These are phyloP conservation scores for Meteorus colon DNA, from an alignment of 2,888 invertebrate species.

Conservation along the genomic window DNA sequence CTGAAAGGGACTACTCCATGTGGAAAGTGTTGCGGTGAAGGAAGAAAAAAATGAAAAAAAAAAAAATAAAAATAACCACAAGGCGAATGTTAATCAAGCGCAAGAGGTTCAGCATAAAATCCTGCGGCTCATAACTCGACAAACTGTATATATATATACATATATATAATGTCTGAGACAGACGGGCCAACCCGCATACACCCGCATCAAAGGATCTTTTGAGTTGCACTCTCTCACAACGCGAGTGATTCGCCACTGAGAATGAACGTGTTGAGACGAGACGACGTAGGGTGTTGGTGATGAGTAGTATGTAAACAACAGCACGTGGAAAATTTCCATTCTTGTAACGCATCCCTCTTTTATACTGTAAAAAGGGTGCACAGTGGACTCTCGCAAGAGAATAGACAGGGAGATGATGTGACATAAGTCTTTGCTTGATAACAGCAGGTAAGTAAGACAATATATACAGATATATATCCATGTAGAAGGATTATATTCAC, in stretches of 20 bases:
- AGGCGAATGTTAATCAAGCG: conserved; percentile 23
- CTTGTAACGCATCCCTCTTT: not conserved
- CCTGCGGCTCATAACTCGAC: conserved; percentile 52
- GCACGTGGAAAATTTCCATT: conserved; percentile 30
- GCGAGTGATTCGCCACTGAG: conserved; percentile 17
- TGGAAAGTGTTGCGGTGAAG: not conserved
- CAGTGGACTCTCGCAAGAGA: not conserved
- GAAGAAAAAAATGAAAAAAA: not conserved
- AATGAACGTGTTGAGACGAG: conserved; percentile 34
- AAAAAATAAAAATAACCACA: not conserved
- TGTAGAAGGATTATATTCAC: not conserved
- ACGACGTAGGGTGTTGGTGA: not conserved
- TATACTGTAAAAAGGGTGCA: not conserved
- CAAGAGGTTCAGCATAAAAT: conserved; percentile 28
- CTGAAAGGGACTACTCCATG: too few relatives aligned
- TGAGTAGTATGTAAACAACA: conserved; percentile 14
- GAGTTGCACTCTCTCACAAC: conserved; percentile 33
- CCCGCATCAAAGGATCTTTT: conserved; percentile 54
- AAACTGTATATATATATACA: conserved; percentile 39
- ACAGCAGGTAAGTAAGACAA: not conserved
- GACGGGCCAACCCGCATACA: conserved; percentile 43
- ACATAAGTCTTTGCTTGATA: conserved; percentile 19
- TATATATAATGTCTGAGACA: not conserved
- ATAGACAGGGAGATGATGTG: not conserved
- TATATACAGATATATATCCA: not conserved